phyloP scores from a whole-genome alignment of 2,888 invertebrate species.

The Nesidiocoris tenuis region DNA sequence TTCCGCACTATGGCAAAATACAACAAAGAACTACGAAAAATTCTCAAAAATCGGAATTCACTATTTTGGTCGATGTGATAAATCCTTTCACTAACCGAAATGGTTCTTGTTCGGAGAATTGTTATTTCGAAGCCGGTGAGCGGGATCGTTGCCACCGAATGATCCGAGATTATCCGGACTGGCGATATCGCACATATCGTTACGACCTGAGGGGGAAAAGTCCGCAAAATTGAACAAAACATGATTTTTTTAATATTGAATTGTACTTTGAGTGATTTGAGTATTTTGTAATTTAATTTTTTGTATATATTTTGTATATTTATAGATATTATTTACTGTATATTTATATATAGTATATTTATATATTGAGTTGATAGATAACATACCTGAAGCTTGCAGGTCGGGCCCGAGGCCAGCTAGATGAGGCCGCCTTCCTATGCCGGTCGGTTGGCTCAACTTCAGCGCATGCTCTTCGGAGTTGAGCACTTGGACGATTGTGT shows the following conservation, averaged over 20 bases:
- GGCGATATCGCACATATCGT: conserved; percentile 6
- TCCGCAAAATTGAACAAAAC: not conserved
- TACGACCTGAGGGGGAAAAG: conserved; percentile 8
- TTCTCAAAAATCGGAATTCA: no score
- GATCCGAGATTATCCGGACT: not conserved
- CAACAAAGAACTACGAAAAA: no score
- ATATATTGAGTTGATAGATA: no score
- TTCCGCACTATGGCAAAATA: no score
- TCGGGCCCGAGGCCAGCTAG: conserved; percentile 26
- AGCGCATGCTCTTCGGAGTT: conserved; percentile 70
- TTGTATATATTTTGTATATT: no score
- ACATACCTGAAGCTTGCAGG: conserved; percentile 4
- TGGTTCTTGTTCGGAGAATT: conserved; percentile 37
- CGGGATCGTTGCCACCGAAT: not conserved
- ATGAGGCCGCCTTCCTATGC: conserved; percentile 71
- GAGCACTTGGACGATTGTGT: conserved; percentile 66
- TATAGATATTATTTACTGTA: no score
- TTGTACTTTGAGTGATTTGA: no score
- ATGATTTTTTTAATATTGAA: no score
- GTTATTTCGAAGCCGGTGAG: conserved; percentile 19
- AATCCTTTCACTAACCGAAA: conserved; percentile 31
- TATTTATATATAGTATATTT: no score
- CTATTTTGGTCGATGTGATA: no score
- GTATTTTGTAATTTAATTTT: no score
- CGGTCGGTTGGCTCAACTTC: conserved; percentile 68